phyloP scores from a whole-genome alignment of 35 echinoderm and acorn worm species.

The Heliocidaris tuberculata region DNA sequence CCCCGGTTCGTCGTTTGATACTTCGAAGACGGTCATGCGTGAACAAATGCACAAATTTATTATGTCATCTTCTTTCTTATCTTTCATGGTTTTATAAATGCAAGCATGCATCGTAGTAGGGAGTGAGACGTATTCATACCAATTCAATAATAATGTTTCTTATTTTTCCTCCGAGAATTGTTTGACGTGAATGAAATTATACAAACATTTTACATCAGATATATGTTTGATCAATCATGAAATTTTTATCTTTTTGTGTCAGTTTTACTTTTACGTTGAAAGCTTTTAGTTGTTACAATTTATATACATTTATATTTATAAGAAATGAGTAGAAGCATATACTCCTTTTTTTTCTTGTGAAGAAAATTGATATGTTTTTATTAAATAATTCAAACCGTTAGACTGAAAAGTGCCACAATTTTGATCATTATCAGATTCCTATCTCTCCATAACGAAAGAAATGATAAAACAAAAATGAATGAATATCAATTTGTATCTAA shows the following conservation, averaged over 20 bases:
- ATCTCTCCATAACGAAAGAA: not conserved
- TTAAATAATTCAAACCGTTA: not conserved
- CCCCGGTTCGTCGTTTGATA: not conserved
- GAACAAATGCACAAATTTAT: not conserved
- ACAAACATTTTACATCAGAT: not conserved
- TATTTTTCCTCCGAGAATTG: not conserved
- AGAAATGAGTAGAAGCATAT: not conserved
- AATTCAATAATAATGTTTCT: not conserved
- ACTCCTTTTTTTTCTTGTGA: not conserved
- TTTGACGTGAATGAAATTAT: not conserved
- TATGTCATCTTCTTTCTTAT: not conserved
- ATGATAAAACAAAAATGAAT: not conserved
- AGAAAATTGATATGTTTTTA: not conserved
- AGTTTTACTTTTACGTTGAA: not conserved
- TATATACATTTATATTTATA: too few species aligned
- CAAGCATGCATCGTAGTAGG: not conserved
- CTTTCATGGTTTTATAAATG: not conserved
- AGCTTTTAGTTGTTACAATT: not conserved
- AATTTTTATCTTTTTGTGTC: not conserved
- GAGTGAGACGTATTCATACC: not conserved
- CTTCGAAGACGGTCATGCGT: not conserved
- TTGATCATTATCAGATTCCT: not conserved
- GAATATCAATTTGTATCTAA: not conserved
- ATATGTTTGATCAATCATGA: too few species aligned
- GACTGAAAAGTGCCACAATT: conserved; percentile 4